phyloP scores from a whole-genome alignment of 2,113 vertebrate genomes.

The Pachycephala philippinensis region DNA sequence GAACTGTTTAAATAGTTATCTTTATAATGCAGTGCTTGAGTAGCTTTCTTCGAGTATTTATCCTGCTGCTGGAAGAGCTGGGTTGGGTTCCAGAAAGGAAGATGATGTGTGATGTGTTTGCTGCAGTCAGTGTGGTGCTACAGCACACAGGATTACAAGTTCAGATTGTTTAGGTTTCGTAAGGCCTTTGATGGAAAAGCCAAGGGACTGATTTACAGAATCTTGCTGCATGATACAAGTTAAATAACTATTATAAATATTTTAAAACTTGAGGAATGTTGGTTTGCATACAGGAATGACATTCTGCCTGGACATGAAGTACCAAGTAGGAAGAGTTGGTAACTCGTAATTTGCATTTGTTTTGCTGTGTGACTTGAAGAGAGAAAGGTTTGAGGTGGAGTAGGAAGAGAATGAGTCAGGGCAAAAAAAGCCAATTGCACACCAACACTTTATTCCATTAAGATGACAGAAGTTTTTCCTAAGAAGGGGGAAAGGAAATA shows the following conservation, averaged over 20 bases:
- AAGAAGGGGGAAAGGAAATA: neutral
- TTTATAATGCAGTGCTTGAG: neutral
- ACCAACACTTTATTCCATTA: neutral
- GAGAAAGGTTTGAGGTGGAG: neutral
- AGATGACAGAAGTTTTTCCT: neutral
- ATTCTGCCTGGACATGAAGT: neutral
- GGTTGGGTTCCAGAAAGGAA: neutral
- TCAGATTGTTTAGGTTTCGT: neutral
- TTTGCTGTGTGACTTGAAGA: neutral
- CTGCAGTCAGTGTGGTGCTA: neutral
- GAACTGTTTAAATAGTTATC: neutral
- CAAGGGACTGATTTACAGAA: neutral
- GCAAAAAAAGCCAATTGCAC: neutral
- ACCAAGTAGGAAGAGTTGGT: neutral
- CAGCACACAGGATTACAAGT: neutral
- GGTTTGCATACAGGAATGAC: neutral
- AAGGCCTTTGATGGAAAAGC: neutral
- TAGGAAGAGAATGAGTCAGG: neutral
- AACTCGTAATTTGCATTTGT: neutral
- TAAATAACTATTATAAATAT: neutral
- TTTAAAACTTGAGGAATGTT: neutral
- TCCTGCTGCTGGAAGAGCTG: neutral
- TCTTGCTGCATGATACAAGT: neutral
- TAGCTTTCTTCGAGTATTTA: neutral
- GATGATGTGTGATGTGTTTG: neutral